phyloP scores from a whole-genome alignment of 2,888 invertebrate genomes.

The Troglohyphantes excavatus region DNA sequence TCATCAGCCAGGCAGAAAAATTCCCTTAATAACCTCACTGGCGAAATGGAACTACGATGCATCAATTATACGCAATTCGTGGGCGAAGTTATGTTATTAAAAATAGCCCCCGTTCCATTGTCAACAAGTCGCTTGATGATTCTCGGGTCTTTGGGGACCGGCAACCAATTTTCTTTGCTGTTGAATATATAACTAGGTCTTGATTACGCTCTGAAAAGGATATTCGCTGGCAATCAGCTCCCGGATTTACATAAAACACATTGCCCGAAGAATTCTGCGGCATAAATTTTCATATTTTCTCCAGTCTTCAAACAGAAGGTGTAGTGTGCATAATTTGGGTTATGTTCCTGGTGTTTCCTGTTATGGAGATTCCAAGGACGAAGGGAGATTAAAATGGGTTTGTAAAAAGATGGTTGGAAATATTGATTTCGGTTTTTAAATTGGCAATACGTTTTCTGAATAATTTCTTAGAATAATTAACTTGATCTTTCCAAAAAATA shows the following conservation, averaged over 20 bases:
- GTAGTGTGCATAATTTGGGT: not conserved
- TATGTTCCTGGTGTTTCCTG: not conserved
- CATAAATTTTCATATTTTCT: slow-evolving; percentile 20
- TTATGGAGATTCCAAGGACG: no score
- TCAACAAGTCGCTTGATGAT: slow-evolving; percentile 44
- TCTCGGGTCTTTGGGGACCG: not conserved
- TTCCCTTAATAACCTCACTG: slow-evolving; percentile 31
- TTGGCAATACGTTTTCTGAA: no score
- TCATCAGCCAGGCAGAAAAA: slow-evolving; percentile 15
- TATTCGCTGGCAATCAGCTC: slow-evolving; percentile 2
- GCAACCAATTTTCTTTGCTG: slow-evolving; percentile 20
- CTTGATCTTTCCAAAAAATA: no score
- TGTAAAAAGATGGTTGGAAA: no score
- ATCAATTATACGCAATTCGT: slow-evolving; percentile 38
- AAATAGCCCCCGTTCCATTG: slow-evolving; percentile 30
- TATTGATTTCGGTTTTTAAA: no score
- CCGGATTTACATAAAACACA: slow-evolving; percentile 56
- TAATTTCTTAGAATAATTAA: no score
- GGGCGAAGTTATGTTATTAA: slow-evolving; percentile 47
- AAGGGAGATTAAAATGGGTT: no score
- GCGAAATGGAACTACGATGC: slow-evolving; percentile 2
- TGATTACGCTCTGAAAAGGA: slow-evolving; percentile 49
- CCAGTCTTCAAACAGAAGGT: slow-evolving; percentile 1
- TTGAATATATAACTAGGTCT: slow-evolving; percentile 49
- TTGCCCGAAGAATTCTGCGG: not conserved